A percentile compares a stretch with the other conserved stretches of the same genome.
Conservation (phyloP, 2,888 invertebrate species). For the Orchestes rusci region DNA sequence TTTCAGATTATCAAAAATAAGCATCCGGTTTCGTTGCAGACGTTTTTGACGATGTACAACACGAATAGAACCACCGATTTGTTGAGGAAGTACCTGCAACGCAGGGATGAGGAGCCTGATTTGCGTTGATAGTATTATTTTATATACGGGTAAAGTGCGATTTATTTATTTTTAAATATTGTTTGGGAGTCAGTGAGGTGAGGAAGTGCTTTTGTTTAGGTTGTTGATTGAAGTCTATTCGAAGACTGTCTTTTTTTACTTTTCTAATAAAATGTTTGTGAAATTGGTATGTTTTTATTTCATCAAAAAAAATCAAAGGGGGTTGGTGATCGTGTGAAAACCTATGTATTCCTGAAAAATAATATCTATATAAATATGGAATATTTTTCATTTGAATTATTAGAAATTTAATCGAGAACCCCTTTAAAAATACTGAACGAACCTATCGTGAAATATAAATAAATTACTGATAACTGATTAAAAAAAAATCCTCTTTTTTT, state of each 20-base stretch:
- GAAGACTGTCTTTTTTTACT: constrained; percentile 2
- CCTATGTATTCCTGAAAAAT: too few species aligned
- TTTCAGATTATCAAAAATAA: constrained; percentile 34
- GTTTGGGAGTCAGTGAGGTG: neutral
- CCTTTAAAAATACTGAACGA: too few species aligned
- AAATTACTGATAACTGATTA: too few species aligned
- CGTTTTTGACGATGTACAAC: constrained; percentile 35
- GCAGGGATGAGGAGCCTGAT: constrained; percentile 10
- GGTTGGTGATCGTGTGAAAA: too few species aligned
- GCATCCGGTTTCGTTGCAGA: constrained; percentile 34
- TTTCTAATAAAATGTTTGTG: neutral
- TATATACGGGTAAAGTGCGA: neutral
- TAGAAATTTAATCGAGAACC: too few species aligned
- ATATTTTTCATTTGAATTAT: too few species aligned
- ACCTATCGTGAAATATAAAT: too few species aligned
- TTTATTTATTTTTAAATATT: neutral
- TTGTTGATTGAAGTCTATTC: neutral
- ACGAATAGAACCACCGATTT: constrained; percentile 31
- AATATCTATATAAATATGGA: too few species aligned
- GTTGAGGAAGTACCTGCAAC: constrained; percentile 27
- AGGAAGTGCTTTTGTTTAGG: neutral
- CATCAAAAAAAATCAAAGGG: too few species aligned
- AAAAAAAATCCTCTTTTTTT: too few species aligned
- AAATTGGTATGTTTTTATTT: too few species aligned
- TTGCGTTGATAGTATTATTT: constrained; percentile 1